Conservation (phyloP, 92 coral and sea anemone genomes). For the Parazoanthus darwini region DNA sequence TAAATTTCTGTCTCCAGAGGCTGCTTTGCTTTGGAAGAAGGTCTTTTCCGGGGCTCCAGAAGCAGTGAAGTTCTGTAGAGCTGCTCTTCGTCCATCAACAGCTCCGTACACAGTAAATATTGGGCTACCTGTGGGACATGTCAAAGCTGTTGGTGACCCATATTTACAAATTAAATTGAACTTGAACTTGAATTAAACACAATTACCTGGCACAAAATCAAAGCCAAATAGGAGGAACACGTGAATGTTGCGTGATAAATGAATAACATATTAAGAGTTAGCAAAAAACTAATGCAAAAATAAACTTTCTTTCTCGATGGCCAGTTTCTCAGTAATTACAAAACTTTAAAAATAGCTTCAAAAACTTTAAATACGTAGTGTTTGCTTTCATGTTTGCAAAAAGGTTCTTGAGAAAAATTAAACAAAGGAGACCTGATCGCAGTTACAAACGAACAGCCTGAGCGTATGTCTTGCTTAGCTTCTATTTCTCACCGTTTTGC, state of each 20-base stretch:
- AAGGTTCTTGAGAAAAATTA: too few species aligned
- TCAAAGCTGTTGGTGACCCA: not conserved
- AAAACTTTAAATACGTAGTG: too few species aligned
- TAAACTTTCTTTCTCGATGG: too few species aligned
- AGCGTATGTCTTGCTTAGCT: not conserved
- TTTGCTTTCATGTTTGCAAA: too few species aligned
- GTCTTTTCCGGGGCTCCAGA: slow-evolving; percentile 89
- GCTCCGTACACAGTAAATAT: slow-evolving; percentile 72
- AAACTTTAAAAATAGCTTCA: too few species aligned
- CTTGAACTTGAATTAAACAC: too few species aligned
- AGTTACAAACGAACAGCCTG: too few species aligned
- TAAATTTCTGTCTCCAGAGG: slow-evolving; percentile 61
- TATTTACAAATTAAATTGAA: too few species aligned
- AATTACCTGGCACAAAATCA: not conserved
- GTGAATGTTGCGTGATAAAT: too few species aligned
- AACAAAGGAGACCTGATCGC: not conserved
- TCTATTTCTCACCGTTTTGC: slow-evolving; percentile 67
- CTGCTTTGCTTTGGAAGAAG: slow-evolving; percentile 72
- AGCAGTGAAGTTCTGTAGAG: slow-evolving; percentile 83
- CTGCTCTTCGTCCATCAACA: slow-evolving; percentile 83
- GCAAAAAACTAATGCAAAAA: too few species aligned
- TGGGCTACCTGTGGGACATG: slow-evolving; percentile 68
- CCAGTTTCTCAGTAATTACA: too few species aligned
- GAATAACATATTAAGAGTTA: too few species aligned
- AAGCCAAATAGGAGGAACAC: not conserved